These are phyloP conservation scores for Fulmarus glacialis DNA, from an alignment of 2,113 vertebrate genomes.

Conservation along the genomic window DNA sequence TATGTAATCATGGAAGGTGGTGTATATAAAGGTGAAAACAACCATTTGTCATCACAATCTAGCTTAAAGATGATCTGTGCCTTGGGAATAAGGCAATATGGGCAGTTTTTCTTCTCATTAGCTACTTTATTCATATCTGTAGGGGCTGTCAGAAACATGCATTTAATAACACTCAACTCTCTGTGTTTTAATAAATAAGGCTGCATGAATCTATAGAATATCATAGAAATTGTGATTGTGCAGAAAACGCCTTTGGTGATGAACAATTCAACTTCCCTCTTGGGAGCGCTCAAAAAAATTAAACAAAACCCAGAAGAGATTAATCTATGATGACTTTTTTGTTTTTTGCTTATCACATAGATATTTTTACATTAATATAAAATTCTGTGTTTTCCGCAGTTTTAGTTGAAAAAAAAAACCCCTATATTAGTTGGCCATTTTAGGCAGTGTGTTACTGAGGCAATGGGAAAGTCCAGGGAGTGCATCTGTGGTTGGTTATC, in stretches of 20 bases:
- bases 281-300: slow-evolving; percentile 17
- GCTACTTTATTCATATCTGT: slow-evolving; percentile 58
- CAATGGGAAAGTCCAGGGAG: slow-evolving; percentile 23
- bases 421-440: not conserved
- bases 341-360: slow-evolving; percentile 16
- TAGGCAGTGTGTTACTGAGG: not conserved
- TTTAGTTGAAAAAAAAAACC: not conserved
- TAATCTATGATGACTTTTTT: not conserved
- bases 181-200: slow-evolving; percentile 58
- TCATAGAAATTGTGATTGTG: slow-evolving; percentile 14
- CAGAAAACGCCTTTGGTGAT: slow-evolving; percentile 16
- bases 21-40: slow-evolving; percentile 50
- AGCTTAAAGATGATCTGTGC: slow-evolving; percentile 41
- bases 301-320: slow-evolving; percentile 39
- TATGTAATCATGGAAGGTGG: slow-evolving; percentile 42
- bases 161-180: slow-evolving; percentile 58
- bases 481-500: slow-evolving; percentile 42
- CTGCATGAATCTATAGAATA: slow-evolving; percentile 41
- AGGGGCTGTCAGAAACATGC: slow-evolving; percentile 53
- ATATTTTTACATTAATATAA: slow-evolving; percentile 25
- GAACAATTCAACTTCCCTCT: slow-evolving; percentile 10
- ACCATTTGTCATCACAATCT: slow-evolving; percentile 46
- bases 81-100: slow-evolving; percentile 35
- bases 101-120: slow-evolving; percentile 69
- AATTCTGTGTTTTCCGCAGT: not conserved